Conservation (phyloP, 2,888 invertebrate species). For the Agapostemon virescens region DNA sequence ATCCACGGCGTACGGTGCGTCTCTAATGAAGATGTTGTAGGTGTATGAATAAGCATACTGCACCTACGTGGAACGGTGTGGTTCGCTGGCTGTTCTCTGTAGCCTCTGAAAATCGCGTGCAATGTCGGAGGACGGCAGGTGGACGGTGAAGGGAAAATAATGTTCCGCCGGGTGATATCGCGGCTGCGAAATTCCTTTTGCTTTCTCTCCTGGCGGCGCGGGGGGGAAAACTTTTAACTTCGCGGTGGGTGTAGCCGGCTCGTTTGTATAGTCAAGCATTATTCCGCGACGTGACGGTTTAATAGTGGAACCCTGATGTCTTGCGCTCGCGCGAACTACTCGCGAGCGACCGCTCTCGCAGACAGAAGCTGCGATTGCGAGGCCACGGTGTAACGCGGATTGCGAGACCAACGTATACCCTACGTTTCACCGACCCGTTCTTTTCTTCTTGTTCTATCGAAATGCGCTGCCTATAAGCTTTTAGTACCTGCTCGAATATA, state of each 20-base stretch:
- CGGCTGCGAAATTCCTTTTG: conserved; percentile 68
- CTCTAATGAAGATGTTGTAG: conserved; percentile 67
- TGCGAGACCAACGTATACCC: conserved; percentile 29
- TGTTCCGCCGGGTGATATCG: conserved; percentile 65
- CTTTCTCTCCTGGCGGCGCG: conserved; percentile 59
- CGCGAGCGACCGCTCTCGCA: conserved; percentile 10
- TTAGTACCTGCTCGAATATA: no score
- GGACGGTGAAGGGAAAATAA: conserved; percentile 69
- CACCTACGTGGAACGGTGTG: conserved; percentile 25
- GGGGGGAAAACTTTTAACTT: conserved; percentile 55
- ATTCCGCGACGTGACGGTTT: conserved; percentile 66
- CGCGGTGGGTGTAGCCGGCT: conserved; percentile 63
- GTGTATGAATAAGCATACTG: conserved; percentile 62
- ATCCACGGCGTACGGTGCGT: conserved; percentile 16
- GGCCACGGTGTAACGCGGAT: conserved; percentile 25
- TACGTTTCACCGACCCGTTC: conserved; percentile 5
- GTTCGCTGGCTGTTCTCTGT: conserved; percentile 23
- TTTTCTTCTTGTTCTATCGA: not conserved
- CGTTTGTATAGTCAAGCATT: conserved; percentile 63
- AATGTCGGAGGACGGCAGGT: conserved; percentile 67
- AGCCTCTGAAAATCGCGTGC: conserved; percentile 67
- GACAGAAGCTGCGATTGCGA: conserved; percentile 55
- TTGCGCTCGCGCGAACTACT: conserved; percentile 27
- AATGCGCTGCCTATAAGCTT: no score
- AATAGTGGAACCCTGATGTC: conserved; percentile 62